Evolutionary conservation across 2,888 invertebrate genomes (phyloP), one percentile per base, ranked within the genome.

Genomic region (Gryllus longicercus): DNA sequence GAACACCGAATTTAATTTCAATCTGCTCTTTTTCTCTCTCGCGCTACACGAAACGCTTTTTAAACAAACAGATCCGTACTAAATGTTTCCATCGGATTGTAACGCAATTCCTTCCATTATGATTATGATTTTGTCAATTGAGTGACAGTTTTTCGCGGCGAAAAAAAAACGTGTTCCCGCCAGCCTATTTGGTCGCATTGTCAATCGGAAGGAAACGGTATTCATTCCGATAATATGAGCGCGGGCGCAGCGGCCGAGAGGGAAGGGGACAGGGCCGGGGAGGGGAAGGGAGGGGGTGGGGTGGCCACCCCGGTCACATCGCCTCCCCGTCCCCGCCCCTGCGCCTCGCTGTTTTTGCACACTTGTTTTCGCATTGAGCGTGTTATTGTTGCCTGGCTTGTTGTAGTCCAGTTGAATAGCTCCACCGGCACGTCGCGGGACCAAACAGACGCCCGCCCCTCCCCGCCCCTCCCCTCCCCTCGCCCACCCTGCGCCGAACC

Each of bases 371-470:
- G 25, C 74, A 78, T 78, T 78, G 78, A 74, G 77, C 77, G 74
- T 78, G 80, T 80, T 80, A 80, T 80, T 80, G 80, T 80, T 80
- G 78, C 80, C 78, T 76, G 80, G 78, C 80, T n/a, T n/a, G n/a
- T 75, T 78, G 80, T 80, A 75, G 77, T 79, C 23, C 76, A 74
- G 51, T 74, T 79, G 79, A 79, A 79, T 79, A 79, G 76, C 74
- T 74, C 50, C 77, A 50, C 23, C 23, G 75, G 77, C 50, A 18
- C 23, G 50, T n/a, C 38, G 77, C 50, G 77, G 50, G 77, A 63
- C 63, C 63, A n/a, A 63, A 63, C 63, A 63, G 16, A 63, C 16
- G 38, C 25, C 74, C 16, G 74, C 74, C 16, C 11, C 74, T 3
- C 74, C 74, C 1, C 74, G 0, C 76, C 76, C 38, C 76, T 38